Evolutionary conservation across 2,113 vertebrate genomes (phyloP).

Genomic region (Indri indri): DNA sequence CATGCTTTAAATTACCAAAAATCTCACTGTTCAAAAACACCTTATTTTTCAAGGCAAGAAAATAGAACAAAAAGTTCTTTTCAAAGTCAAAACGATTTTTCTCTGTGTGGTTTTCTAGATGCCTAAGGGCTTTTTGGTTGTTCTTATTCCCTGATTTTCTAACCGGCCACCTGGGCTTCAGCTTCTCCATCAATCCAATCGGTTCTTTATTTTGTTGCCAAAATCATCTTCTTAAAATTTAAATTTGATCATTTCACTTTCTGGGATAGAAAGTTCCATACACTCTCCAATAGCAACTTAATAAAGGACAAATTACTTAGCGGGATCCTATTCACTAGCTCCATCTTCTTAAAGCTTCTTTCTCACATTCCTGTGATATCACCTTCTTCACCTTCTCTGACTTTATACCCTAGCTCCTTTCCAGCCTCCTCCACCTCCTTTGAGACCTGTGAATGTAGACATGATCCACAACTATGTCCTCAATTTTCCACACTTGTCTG

Average conservation of each 20-base stretch:
- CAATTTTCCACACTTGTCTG: neutral
- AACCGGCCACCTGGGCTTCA: neutral
- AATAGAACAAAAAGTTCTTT: conserved; percentile 47
- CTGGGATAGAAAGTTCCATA: neutral
- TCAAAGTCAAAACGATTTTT: neutral
- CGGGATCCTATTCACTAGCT: rapidly evolving
- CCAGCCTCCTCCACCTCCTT: neutral
- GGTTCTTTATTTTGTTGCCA: neutral
- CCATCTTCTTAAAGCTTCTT: neutral
- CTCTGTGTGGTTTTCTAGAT: neutral
- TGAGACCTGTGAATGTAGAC: neutral
- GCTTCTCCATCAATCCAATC: neutral
- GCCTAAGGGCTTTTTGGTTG: neutral
- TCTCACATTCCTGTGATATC: neutral
- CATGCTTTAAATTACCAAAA: conserved; percentile 39
- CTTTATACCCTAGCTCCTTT: neutral
- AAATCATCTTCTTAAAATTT: neutral
- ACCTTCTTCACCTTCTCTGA: neutral
- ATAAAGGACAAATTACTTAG: neutral
- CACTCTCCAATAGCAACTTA: neutral
- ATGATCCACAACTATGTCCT: neutral
- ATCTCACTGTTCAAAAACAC: neutral
- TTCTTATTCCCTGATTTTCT: neutral
- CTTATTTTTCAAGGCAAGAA: conserved; percentile 31
- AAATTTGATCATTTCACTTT: neutral